Base-by-base conservation (phyloP, 2,113 vertebrate species). In the Pogona vitticeps region DNA sequence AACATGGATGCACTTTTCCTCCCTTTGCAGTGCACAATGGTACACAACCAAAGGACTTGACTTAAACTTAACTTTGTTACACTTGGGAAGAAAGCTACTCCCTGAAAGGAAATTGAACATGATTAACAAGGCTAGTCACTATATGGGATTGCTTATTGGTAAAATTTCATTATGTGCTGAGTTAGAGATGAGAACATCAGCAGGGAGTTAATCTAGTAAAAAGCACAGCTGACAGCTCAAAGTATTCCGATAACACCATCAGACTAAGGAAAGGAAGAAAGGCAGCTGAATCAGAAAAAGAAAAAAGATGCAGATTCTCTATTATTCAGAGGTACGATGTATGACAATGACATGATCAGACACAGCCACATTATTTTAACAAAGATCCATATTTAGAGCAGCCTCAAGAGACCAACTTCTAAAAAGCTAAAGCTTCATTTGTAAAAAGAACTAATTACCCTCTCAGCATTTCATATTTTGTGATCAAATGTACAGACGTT, bases 281-380 rank as follows among this genome's bases (percentile, higher is more conserved):
- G 52, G 52, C 2, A 36, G 36, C 38, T 84, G 80, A 80, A 79
- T 82, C 59, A 82, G 38, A 82, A 87, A 80, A 33, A 85, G 87
- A 82, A 73, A 38, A 31, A 90, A 87, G 84, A 80, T 75, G 67
- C 56, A 90, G 82, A 88, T 83, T 58, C 76, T 85, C 46, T 90
- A 85, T 33, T 90, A 90, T 78, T 93, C 71, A 18, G 42, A 88
- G 84, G 84, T 63, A 52, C 46, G 86, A 36, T 80, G 6, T 86
- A 28, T 85, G 89, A 85, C 83, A 90, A 80, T 86, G 90, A 92
- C 80, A 82, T 1, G 61, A 89, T 90, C 89, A 90, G 92, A 88
- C 85, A 86, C 21, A 88, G 59, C 72, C 84, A 80, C 65, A 75
- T 87, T 85, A 88, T 80, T 92, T 90, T 92, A 92, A 80, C 82